Evolutionary conservation across 2,113 vertebrate species (phyloP).

Genomic region (Platichthys flesus): DNA sequence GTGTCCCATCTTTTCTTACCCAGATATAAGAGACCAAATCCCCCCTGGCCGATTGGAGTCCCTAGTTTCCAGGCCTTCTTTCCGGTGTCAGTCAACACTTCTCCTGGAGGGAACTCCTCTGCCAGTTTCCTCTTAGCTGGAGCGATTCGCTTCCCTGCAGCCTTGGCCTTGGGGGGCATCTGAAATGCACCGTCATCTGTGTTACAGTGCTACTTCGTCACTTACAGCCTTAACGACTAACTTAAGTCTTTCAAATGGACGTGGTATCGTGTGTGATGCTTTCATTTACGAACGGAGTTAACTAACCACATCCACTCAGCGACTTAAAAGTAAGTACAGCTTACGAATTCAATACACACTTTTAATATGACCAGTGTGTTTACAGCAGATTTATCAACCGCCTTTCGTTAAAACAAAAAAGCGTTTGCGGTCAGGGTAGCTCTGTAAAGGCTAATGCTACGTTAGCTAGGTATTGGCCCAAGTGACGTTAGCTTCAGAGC

Average conservation of each 20-base stretch:
- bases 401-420: neutral
- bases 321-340: too few relatives aligned
- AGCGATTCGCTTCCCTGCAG: slow-evolving; percentile 80
- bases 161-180: slow-evolving; percentile 89
- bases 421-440: accelerated
- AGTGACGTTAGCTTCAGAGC: slow-evolving; percentile 36
- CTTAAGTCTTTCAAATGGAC: too few relatives aligned
- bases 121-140: slow-evolving; percentile 91
- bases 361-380: neutral
- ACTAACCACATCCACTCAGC: neutral
- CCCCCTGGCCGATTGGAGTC: slow-evolving; percentile 89
- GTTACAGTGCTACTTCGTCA: neutral
- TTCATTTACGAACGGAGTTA: neutral
- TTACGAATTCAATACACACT: neutral
- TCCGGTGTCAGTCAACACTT: slow-evolving; percentile 88
- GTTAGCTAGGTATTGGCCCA: neutral
- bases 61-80: slow-evolving; percentile 95
- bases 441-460: too few relatives aligned
- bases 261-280: neutral
- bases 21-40: slow-evolving; percentile 93
- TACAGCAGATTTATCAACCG: neutral
- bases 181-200: slow-evolving; percentile 26
- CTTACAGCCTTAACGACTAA: too few relatives aligned
- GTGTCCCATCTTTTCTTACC: slow-evolving; percentile 76
- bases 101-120: slow-evolving; percentile 89